Base-by-base conservation (phyloP, 1,140 invertebrate genomes). In the Acromyrmex echinatior region DNA sequence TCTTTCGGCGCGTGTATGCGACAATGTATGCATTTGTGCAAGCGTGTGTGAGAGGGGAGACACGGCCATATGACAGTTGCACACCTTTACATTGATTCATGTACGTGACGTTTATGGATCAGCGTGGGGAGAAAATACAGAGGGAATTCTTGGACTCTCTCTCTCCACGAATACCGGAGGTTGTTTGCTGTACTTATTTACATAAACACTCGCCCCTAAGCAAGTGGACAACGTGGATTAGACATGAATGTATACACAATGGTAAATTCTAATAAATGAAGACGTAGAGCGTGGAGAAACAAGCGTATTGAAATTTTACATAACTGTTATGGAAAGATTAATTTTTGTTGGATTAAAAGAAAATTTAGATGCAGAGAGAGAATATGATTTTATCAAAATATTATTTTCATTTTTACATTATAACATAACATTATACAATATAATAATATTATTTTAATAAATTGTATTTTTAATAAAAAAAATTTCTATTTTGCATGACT, bases 151-250 rank as follows among this genome's bases (percentile, higher is more conserved):
- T 84, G 80, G 39, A 18, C 39, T 35, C 25, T 39, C 35, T 39
- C 56, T 39, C 56, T 31, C n/a, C 39, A 7, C 1, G 21, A 14
- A 45, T 25, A 16, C 25, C 60, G 12, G 18, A 18, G 25, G 12
- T 76, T 74, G 71, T 35, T 84, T 58, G 39, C 21, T 84, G 39
- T 84, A 84, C 80, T 84, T 76, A 76, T 84, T 84, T 84, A 84
- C 80, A 84, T 84, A 84, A 76, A 84, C 80, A 84, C 62, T 35
- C 56, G 6, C 18, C n/a, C 18, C 39, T 14, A 84, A 45, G 70
- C 60, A 62, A 84, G 56, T 84, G 80, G 70, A 62, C 70, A 74
- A 63, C 80, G 58, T 16, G 70, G 80, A 84, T 84, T 76, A 84
- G 80, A 25, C 39, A 39, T 76, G 70, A 39, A 82, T 39, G 25